phyloP scores from a whole-genome alignment of 35 echinoderm and acorn worm genomes.

The Holothuria glaberrima region DNA sequence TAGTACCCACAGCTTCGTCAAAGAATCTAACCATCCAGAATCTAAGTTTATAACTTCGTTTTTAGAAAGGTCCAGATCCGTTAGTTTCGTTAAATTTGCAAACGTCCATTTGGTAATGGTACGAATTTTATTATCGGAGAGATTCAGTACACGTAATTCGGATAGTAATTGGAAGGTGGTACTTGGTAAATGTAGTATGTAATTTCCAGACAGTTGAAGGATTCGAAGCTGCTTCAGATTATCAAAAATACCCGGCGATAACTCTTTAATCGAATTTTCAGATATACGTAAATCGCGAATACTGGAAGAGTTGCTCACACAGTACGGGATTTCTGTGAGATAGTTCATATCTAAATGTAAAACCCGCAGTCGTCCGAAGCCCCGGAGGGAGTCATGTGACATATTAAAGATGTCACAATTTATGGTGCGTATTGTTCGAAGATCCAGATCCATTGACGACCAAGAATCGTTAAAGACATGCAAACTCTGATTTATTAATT shows the following conservation, averaged over 20 bases:
- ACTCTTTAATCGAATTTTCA: not conserved
- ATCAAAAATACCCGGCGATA: not conserved
- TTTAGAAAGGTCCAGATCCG: slow-evolving; percentile 23
- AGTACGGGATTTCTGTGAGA: not conserved
- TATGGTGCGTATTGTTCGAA: not conserved
- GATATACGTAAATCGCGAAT: slow-evolving; percentile 24
- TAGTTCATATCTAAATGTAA: slow-evolving; percentile 7
- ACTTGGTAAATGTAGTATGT: not conserved
- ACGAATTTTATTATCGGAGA: slow-evolving; percentile 1
- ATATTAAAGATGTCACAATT: slow-evolving; percentile 3
- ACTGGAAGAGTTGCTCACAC: slow-evolving; percentile 1
- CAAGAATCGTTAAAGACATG: slow-evolving; percentile 4
- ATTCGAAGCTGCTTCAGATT: not conserved
- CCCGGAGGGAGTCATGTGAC: not conserved
- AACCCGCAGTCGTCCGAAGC: slow-evolving; percentile 8
- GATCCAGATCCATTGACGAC: slow-evolving; percentile 4
- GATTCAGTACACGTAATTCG: slow-evolving; percentile 27
- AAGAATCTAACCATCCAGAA: slow-evolving; percentile 34
- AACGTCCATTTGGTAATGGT: slow-evolving; percentile 6
- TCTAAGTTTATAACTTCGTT: slow-evolving; percentile 21
- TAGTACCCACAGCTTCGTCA: slow-evolving; percentile 8
- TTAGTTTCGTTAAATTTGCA: slow-evolving; percentile 10
- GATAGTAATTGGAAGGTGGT: not conserved
- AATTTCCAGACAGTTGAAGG: not conserved
- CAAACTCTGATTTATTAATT: slow-evolving; percentile 11